A percentile compares a stretch with the other conserved stretches of the same genome.
Conservation (phyloP, 1,140 invertebrate species). For the Littorina saxatilis region DNA sequence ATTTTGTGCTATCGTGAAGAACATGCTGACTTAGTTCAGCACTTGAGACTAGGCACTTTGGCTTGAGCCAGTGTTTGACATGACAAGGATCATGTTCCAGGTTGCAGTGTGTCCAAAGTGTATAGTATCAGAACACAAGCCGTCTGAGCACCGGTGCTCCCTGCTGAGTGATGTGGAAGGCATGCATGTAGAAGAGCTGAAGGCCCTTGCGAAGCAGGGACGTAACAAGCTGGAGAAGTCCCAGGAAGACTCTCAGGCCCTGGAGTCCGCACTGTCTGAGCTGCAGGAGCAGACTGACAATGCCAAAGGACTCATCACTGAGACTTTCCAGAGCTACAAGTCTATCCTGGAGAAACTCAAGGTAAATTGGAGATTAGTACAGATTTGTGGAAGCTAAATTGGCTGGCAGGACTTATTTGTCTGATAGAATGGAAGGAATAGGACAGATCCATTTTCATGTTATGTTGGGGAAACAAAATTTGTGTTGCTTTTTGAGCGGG, state of each 20-base stretch:
- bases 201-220: conserved; percentile 83
- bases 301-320: conserved; percentile 89
- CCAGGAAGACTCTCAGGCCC: conserved; percentile 83
- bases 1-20: no score
- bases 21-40: no score
- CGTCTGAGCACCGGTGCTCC: conserved; percentile 87
- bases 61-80: no score
- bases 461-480: no score
- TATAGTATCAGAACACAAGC: conserved; percentile 86
- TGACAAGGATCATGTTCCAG: no score
- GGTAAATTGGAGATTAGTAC: no score
- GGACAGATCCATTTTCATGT: no score
- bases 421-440: no score
- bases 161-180: conserved; percentile 74
- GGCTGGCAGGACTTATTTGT: no score
- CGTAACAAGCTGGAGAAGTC: conserved; percentile 84
- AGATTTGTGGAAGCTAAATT: no score
- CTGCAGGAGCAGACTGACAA: conserved; percentile 90
- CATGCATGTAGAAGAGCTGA: conserved; percentile 85
- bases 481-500: no score
- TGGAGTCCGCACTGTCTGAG: conserved; percentile 88
- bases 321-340: conserved; percentile 88
- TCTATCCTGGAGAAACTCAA: conserved; percentile 86
- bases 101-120: conserved; percentile 94
- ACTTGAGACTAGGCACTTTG: no score